Evolutionary conservation across 1,140 invertebrate species (phyloP), one percentile per base, ranked within the genome.

Genomic region (Tetragnatha versicolor): DNA sequence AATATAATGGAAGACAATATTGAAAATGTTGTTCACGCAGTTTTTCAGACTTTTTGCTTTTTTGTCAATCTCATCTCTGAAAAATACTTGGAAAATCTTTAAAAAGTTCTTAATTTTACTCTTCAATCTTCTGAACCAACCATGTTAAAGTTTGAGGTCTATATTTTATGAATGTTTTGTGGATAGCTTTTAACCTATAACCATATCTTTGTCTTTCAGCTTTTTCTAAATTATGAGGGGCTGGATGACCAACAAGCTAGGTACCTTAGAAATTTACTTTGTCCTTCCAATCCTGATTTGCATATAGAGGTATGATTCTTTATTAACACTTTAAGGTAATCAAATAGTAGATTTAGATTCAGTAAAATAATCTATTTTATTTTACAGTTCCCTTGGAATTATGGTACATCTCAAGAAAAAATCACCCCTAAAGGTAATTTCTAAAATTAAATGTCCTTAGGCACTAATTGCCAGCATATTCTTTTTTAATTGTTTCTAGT

Each of bases 331-430:
- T 10, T 10, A 7, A 17, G 6, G 9, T 12, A n/a, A 25, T 42
- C 1, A 4, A 9, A 27, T 39, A 10, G 20, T 60, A 20, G 6
- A 31, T 60, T 60, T 2, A 12, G 14, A 60, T 33, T 60, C 3
- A 4, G 12, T 3, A 58, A 17, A 31, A 66, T n/a, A 5, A 4
- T 49, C 12, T 12, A 17, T 35, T 22, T 9, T 5, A 0, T 53
- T 22, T 39, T 69, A 20, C 27, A 69, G 45, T 69, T 69, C 29
- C 49, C 49, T 53, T 69, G 45, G 45, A 22, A 53, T 69, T 12
- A 69, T 20, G 17, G 22, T 3, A 22, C 45, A n/a, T n/a, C n/a
- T n/a, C 3, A 27, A 35, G 27, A 14, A 20, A 33, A 35, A 53
- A 69, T 0, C 27, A n/a, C 25, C 17, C n/a, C 25, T 31, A 58